Evolutionary conservation across 2,113 vertebrate genomes (phyloP).

Genomic region (Uria aalge): DNA sequence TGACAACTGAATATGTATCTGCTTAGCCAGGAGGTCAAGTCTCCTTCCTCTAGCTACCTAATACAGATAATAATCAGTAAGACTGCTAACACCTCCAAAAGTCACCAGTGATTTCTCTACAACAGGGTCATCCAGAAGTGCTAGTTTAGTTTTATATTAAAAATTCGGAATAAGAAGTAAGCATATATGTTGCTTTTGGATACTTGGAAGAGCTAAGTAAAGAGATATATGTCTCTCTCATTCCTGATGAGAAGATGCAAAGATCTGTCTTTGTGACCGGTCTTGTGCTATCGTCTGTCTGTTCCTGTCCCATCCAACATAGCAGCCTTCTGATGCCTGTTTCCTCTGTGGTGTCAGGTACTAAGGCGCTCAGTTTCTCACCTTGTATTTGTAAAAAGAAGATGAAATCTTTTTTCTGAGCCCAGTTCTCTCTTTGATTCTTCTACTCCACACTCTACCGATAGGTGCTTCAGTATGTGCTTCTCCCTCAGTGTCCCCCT

Average conservation of each 20-base stretch:
- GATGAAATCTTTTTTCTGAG: neutral
- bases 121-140: neutral
- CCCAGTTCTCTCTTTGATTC: neutral
- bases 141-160: neutral
- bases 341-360: neutral
- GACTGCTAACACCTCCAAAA: neutral
- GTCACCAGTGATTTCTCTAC: neutral
- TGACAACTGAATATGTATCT: neutral
- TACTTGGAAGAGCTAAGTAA: neutral
- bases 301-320: neutral
- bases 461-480: neutral
- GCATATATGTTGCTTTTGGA: neutral
- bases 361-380: neutral
- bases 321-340: neutral
- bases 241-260: neutral
- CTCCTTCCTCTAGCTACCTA: neutral
- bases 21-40: neutral
- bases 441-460: neutral
- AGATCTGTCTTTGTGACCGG: neutral
- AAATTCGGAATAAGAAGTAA: neutral
- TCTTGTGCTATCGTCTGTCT: neutral
- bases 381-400: neutral
- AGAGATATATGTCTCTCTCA: neutral
- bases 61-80: neutral
- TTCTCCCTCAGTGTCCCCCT: neutral